Evolutionary conservation across 2,797 vertebrate species (phyloP).

Genomic region (Kryptopterus vitreolus): DNA sequence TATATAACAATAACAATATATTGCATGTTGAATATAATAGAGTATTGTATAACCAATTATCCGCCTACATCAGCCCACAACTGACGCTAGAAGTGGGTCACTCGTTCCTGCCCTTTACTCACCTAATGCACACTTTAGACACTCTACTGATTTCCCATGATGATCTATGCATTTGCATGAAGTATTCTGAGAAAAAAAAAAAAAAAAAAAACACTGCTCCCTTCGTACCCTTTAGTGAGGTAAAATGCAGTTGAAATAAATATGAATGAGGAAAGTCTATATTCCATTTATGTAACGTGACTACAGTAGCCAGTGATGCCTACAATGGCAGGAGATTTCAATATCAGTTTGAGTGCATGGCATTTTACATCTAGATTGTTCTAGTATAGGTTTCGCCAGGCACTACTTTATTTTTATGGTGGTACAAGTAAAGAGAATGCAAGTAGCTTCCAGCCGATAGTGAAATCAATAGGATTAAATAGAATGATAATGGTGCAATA

Average conservation of each 20-base stretch:
- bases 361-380: not conserved
- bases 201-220: not conserved
- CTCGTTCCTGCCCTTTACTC: constrained; percentile 4
- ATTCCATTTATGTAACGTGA: not conserved
- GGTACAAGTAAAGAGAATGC: too few species aligned
- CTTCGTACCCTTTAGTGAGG: not conserved
- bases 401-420: too few species aligned
- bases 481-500: too few species aligned
- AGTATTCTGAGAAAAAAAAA: not conserved
- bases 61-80: not conserved
- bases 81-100: constrained; percentile 20
- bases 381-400: too few species aligned
- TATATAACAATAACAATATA: not conserved
- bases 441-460: too few species aligned
- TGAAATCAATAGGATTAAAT: too few species aligned
- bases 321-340: too few species aligned
- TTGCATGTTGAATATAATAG: not conserved
- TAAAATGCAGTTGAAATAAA: constrained; percentile 3
- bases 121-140: not conserved
- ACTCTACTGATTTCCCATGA: not conserved
- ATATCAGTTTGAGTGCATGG: not conserved
- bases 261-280: not conserved
- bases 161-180: not conserved
- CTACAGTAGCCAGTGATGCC: too few species aligned
- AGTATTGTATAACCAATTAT: not conserved